These are phyloP conservation scores for Schizopygopsis malacanthus DNA, from an alignment of 2,797 vertebrate genomes.

Conservation along the genomic window DNA sequence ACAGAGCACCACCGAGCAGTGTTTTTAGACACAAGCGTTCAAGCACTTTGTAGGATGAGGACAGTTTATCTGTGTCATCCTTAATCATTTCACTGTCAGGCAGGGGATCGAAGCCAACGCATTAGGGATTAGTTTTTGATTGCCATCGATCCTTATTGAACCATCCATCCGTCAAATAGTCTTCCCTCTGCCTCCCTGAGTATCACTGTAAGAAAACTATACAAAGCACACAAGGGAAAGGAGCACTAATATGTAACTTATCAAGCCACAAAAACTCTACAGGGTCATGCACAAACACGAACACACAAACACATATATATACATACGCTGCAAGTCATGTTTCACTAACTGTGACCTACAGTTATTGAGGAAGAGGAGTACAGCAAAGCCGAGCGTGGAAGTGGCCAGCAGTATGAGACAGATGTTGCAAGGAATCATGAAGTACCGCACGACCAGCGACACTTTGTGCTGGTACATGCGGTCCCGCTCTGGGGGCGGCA, in stretches of 20 bases:
- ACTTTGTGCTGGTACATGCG: conserved; percentile 92
- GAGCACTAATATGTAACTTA: background rate
- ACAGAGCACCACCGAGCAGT: conserved; percentile 60
- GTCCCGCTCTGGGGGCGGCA: conserved; percentile 84
- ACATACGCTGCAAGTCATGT: conserved; percentile 49
- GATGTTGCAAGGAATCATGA: conserved; percentile 98
- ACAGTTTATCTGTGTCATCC: conserved; percentile 64
- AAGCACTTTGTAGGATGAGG: conserved; percentile 64
- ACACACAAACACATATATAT: conserved; percentile 43
- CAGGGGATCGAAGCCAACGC: conserved; percentile 59
- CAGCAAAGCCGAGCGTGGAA: conserved; percentile 91
- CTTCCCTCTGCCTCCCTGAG: conserved; percentile 46
- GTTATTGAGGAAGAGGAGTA: conserved; percentile 96
- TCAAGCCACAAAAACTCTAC: background rate
- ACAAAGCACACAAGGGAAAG: conserved; percentile 16
- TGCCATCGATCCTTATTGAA: conserved; percentile 65
- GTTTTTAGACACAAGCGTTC: conserved; percentile 58
- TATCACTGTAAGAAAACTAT: conserved; percentile 41
- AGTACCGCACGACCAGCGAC: conserved; percentile 94
- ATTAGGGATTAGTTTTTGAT: conserved; percentile 66
- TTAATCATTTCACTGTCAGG: conserved; percentile 61
- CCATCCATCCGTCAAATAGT: conserved; percentile 59
- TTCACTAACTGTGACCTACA: conserved; percentile 81
- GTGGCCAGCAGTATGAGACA: conserved; percentile 96
- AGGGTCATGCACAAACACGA: conserved; percentile 35